Percentiles rank a stretch among this genome's conserved stretches.
Conservation (phyloP, 2,113 vertebrate species). For the Alectura lathami region DNA sequence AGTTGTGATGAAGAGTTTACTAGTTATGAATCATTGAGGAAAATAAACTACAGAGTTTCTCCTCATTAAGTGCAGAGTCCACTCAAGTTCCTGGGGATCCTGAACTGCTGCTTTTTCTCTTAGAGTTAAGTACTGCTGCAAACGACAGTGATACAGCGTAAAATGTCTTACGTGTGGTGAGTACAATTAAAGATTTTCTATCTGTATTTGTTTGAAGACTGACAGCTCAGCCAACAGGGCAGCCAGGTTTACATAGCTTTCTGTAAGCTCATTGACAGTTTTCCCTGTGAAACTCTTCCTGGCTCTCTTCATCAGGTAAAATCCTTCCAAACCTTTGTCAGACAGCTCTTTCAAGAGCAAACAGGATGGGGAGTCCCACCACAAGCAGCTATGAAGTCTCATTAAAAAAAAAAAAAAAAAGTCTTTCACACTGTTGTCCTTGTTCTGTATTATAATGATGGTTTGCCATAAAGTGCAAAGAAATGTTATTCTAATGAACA, state of each 20-base stretch:
- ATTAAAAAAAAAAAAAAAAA: slow-evolving; percentile 76
- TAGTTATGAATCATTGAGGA: too few species aligned
- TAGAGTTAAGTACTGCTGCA: neutral
- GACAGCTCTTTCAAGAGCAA: slow-evolving; percentile 64
- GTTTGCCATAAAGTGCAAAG: slow-evolving; percentile 54
- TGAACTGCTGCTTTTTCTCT: neutral
- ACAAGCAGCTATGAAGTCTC: slow-evolving; percentile 73
- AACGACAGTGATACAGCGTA: neutral
- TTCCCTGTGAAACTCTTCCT: slow-evolving; percentile 48
- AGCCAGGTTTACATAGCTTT: slow-evolving; percentile 37
- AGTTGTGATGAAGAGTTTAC: neutral
- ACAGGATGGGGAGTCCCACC: slow-evolving; percentile 34
- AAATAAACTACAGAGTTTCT: neutral
- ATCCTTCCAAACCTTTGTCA: slow-evolving; percentile 66
- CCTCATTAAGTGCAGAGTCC: neutral
- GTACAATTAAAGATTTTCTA: slow-evolving; percentile 61
- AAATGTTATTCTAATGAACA: slow-evolving; percentile 68
- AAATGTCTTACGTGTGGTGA: slow-evolving; percentile 13
- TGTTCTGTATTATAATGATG: slow-evolving; percentile 59
- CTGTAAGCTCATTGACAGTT: slow-evolving; percentile 68
- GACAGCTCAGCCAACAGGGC: slow-evolving; percentile 65
- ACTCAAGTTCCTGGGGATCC: neutral
- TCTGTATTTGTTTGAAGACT: slow-evolving; percentile 45
- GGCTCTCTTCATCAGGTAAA: slow-evolving; percentile 58
- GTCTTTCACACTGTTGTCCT: slow-evolving; percentile 42